These are phyloP conservation scores for Carterocephalus palaemon DNA, from an alignment of 2,888 invertebrate genomes.

Conservation along the genomic window DNA sequence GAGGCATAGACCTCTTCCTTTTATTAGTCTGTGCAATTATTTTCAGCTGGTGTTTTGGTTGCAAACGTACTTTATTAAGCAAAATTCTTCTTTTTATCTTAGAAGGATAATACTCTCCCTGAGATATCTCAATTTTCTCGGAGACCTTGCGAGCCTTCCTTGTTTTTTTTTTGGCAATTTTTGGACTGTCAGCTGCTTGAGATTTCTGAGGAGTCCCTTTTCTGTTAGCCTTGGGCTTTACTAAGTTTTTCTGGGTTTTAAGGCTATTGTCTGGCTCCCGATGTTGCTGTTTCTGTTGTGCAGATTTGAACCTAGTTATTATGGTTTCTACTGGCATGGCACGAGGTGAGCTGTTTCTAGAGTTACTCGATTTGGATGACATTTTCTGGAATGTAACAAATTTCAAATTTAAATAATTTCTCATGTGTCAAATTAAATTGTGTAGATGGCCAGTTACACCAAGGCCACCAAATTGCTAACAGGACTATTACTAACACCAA, in stretches of 20 bases:
- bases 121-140: neutral
- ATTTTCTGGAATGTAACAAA: no score
- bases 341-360: constrained; percentile 27
- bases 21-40: constrained; percentile 49
- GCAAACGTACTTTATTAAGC: constrained; percentile 45
- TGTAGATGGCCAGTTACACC: no score
- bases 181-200: no score
- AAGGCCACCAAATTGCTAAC: no score
- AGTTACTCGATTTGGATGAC: constrained; percentile 30
- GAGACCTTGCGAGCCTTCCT: constrained; percentile 13
- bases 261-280: constrained; percentile 34
- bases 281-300: constrained; percentile 39
- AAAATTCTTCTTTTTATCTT: constrained; percentile 42
- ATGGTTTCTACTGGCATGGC: constrained; percentile 41
- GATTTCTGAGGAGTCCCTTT: neutral
- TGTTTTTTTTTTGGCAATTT: constrained; percentile 26
- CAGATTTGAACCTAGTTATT: constrained; percentile 47
- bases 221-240: constrained; percentile 27
- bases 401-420: no score
- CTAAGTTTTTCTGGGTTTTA: constrained; percentile 26
- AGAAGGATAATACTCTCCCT: constrained; percentile 56
- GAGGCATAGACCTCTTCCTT: constrained; percentile 48
- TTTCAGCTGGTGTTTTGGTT: constrained; percentile 47
- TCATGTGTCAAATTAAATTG: no score
- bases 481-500: no score